These are phyloP conservation scores for Aleadryas rufinucha DNA, from an alignment of 2,113 vertebrate species.

Conservation along the genomic window DNA sequence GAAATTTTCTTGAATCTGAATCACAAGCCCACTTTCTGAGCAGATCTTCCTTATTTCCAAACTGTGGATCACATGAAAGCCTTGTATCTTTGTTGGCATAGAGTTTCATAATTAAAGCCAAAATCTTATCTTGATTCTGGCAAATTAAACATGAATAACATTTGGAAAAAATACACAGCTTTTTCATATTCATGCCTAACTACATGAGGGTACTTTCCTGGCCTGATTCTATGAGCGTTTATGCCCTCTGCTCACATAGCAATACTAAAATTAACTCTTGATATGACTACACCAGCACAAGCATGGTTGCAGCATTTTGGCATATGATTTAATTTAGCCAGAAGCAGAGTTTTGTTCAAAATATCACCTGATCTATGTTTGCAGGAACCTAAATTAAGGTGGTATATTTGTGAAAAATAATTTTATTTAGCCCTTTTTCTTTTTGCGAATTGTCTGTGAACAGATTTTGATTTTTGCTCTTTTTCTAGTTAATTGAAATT, in stretches of 20 bases:
- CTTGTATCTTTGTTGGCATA: conserved; percentile 44
- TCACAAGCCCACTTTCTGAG: background rate
- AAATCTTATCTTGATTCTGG: conserved; percentile 52
- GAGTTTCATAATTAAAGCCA: conserved; percentile 29
- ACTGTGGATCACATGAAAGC: conserved; percentile 45
- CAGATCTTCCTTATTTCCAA: conserved; percentile 47
- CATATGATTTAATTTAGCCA: background rate
- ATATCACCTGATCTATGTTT: background rate
- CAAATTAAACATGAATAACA: conserved; percentile 42
- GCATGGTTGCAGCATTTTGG: background rate
- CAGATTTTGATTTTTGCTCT: conserved; percentile 68
- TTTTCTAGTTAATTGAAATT: conserved; percentile 66
- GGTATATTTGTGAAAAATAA: background rate
- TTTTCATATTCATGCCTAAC: conserved; percentile 48
- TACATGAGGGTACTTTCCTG: background rate
- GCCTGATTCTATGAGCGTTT: conserved; percentile 29
- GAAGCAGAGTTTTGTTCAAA: background rate
- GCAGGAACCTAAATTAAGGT: background rate
- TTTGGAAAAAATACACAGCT: conserved; percentile 55
- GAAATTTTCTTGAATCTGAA: background rate
- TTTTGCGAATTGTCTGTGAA: conserved; percentile 59
- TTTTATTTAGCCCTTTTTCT: conserved; percentile 10
- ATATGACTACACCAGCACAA: background rate
- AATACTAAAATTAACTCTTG: conserved; percentile 1
- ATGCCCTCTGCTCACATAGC: background rate